Conservation (phyloP, 2,113 vertebrate genomes). For the Phycodurus eques region DNA sequence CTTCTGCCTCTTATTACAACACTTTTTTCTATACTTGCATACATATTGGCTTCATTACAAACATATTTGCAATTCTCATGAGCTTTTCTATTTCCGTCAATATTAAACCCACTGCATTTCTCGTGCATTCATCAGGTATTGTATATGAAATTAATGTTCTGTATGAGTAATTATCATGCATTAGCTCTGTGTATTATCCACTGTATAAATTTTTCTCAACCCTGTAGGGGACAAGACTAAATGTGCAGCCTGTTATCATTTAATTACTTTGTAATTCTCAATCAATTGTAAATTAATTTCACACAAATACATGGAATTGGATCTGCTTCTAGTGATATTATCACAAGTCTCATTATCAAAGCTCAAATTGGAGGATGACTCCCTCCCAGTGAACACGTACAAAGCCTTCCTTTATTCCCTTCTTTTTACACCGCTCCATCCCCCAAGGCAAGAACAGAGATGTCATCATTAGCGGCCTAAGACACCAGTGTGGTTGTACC, state of each 20-base stretch:
- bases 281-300: slow-evolving; percentile 7
- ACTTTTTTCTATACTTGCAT: background rate
- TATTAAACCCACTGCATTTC: background rate
- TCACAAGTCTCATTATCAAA: slow-evolving; percentile 58
- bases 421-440: slow-evolving; percentile 46
- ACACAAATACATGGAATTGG: slow-evolving; percentile 35
- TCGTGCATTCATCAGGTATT: background rate
- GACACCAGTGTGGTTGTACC: background rate
- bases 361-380: slow-evolving; percentile 60
- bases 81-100: background rate
- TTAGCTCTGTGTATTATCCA: background rate
- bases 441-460: slow-evolving; percentile 40
- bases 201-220: background rate
- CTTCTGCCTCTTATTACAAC: background rate
- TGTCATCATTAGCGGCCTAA: slow-evolving; percentile 64
- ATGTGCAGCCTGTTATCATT: slow-evolving; percentile 3
- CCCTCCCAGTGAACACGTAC: slow-evolving; percentile 45
- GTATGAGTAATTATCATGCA: slow-evolving; percentile 1
- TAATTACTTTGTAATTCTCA: slow-evolving; percentile 1
- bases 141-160: background rate
- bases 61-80: background rate
- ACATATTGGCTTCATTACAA: slow-evolving; percentile 1
- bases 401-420: slow-evolving; percentile 40
- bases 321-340: slow-evolving; percentile 44
- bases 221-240: background rate